A percentile compares a stretch with the other conserved stretches of the same genome.
Conservation (phyloP, 2,888 invertebrate genomes). For the Apocheima hispidaria region DNA sequence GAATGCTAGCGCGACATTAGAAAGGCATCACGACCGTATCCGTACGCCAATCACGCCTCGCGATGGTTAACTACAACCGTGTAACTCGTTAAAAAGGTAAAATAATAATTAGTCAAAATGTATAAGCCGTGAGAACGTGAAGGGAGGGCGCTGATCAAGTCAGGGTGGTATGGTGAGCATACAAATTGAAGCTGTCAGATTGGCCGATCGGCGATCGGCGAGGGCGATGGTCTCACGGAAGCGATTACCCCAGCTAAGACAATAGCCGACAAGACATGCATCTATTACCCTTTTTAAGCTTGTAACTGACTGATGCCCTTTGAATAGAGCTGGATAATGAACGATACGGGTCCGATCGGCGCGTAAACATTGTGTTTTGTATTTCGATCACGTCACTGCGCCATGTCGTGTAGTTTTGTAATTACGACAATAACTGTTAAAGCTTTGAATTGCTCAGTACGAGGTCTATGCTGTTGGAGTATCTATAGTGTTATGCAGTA, state of each 20-base stretch:
- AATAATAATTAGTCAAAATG: slow-evolving; percentile 80
- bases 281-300: slow-evolving; percentile 80
- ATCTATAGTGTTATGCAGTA: slow-evolving; percentile 4
- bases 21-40: slow-evolving; percentile 50
- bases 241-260: slow-evolving; percentile 78
- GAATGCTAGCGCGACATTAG: slow-evolving; percentile 45
- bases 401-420: slow-evolving; percentile 45
- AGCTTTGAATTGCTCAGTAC: slow-evolving; percentile 30
- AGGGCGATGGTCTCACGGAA: slow-evolving; percentile 79
- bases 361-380: slow-evolving; percentile 47
- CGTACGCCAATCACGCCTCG: slow-evolving; percentile 67
- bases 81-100: slow-evolving; percentile 69
- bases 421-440: slow-evolving; percentile 47
- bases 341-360: slow-evolving; percentile 47
- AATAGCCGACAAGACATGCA: slow-evolving; percentile 82
- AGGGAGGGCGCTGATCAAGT: slow-evolving; percentile 63
- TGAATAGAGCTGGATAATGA: slow-evolving; percentile 63
- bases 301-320: slow-evolving; percentile 69
- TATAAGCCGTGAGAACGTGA: slow-evolving; percentile 74
- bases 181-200: slow-evolving; percentile 76
- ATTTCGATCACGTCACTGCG: slow-evolving; percentile 42
- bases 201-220: slow-evolving; percentile 62
- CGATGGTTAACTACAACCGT: slow-evolving; percentile 69
- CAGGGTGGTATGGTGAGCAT: slow-evolving; percentile 64
- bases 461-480: slow-evolving; percentile 23